Evolutionary conservation across 1,140 invertebrate genomes (phyloP).

Genomic region (Drosophila sp.): DNA sequence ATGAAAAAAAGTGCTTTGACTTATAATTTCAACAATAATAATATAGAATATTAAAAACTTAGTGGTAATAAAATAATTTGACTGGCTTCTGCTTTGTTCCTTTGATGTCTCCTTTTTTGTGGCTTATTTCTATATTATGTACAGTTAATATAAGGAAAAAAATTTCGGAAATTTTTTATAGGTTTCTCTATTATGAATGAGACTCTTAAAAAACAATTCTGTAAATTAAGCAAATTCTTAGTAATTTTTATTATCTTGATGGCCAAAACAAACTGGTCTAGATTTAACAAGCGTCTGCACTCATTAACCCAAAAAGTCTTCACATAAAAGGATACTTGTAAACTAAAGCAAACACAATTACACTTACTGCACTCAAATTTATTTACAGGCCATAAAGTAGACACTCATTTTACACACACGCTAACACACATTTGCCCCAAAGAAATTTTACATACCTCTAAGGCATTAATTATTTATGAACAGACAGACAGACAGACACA

Average conservation of each 20-base stretch:
- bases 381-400: constrained; percentile 67
- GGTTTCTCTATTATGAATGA: constrained; percentile 1
- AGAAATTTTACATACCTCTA: constrained; percentile 58
- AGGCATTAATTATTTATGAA: constrained; percentile 78
- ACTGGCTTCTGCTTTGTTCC: background rate
- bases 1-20: too few relatives aligned
- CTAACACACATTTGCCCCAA: constrained; percentile 23
- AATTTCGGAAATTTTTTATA: constrained; percentile 25
- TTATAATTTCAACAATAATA: too few relatives aligned
- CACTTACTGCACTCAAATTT: constrained; percentile 56
- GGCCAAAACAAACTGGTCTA: constrained; percentile 18
- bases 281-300: constrained; percentile 40
- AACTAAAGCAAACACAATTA: constrained; percentile 65
- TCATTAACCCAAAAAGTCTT: constrained; percentile 53
- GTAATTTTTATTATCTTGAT: constrained; percentile 27
- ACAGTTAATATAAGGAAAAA: background rate
- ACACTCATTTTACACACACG: constrained; percentile 43
- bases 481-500: constrained; percentile 5
- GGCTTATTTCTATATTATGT: background rate
- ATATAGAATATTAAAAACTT: too few relatives aligned
- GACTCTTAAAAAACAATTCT: background rate
- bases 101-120: background rate
- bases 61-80: too few relatives aligned
- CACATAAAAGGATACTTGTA: constrained; percentile 29
- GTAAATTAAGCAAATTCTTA: constrained; percentile 13